Percentiles rank a stretch among this genome's conserved stretches.
Conservation (phyloP, 2,113 vertebrate species). For the Galbula dea region DNA sequence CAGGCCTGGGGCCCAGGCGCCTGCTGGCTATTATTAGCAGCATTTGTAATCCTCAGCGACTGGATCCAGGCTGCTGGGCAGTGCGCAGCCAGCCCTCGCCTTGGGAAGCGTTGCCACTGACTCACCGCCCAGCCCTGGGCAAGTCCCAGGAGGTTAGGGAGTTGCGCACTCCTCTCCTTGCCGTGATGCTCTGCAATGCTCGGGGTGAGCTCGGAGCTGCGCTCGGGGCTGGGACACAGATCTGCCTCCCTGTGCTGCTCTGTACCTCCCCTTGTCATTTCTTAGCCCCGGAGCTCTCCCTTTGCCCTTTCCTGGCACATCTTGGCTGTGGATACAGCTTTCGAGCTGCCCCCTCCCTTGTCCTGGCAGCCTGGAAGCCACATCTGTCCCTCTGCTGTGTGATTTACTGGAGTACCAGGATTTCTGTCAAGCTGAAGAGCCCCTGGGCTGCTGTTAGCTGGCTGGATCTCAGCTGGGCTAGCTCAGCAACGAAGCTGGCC, state of each 20-base stretch:
- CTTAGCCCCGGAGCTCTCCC: not conserved
- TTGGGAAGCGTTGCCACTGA: not conserved
- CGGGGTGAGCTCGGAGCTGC: not conserved
- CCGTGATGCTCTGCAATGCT: not conserved
- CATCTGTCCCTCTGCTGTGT: fast-evolving
- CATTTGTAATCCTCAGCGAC: slow-evolving; percentile 16
- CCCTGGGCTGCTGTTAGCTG: fast-evolving
- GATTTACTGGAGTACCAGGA: not conserved
- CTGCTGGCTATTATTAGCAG: slow-evolving; percentile 43
- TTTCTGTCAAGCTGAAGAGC: not conserved
- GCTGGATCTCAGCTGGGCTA: not conserved
- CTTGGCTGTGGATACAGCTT: fast-evolving
- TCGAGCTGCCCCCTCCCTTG: fast-evolving
- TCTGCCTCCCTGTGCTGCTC: not conserved
- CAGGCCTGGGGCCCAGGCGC: not conserved
- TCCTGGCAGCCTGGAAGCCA: not conserved
- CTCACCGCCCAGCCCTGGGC: not conserved
- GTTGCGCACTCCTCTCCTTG: fast-evolving
- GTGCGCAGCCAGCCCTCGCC: not conserved
- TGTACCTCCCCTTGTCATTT: not conserved
- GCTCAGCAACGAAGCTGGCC: not conserved
- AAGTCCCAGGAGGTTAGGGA: not conserved
- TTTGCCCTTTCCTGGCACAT: not conserved
- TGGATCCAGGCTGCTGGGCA: not conserved
- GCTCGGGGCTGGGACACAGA: fast-evolving